Conservation (phyloP, 2,113 vertebrate genomes). For the Motacilla alba region DNA sequence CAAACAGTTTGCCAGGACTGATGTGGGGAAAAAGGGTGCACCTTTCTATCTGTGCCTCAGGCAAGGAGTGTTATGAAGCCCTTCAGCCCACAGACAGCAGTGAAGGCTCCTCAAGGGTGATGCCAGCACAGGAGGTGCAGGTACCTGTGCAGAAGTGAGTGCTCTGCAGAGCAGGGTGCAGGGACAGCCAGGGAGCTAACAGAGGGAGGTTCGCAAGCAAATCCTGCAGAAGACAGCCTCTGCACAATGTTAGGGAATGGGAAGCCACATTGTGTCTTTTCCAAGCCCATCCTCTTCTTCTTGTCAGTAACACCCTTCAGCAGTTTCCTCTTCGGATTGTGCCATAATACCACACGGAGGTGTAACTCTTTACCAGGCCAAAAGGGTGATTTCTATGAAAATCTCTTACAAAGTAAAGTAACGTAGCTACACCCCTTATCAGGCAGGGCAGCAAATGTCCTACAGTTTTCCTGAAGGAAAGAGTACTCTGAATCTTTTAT, state of each 20-base stretch:
- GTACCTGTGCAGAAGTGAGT: not conserved
- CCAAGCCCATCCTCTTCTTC: not conserved
- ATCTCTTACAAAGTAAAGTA: not conserved
- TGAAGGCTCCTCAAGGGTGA: fast-evolving
- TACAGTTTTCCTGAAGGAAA: not conserved
- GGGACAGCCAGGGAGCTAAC: not conserved
- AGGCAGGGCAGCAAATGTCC: not conserved
- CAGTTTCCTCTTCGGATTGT: fast-evolving
- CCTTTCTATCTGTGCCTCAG: not conserved
- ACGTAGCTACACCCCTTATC: not conserved
- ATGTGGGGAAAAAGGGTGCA: not conserved
- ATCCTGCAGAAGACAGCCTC: not conserved
- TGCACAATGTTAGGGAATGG: not conserved
- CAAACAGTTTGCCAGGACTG: not conserved
- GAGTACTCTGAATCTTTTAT: not conserved
- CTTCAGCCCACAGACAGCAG: not conserved
- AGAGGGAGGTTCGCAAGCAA: not conserved
- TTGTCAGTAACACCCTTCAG: not conserved
- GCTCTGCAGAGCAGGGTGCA: not conserved
- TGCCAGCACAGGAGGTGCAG: not conserved
- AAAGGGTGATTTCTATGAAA: not conserved
- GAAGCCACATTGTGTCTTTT: not conserved
- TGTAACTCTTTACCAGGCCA: not conserved
- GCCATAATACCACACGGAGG: not conserved
- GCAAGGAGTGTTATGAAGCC: not conserved